Base-by-base conservation (phyloP, 1,140 invertebrate genomes). In the Propsilocerus akamusi region DNA sequence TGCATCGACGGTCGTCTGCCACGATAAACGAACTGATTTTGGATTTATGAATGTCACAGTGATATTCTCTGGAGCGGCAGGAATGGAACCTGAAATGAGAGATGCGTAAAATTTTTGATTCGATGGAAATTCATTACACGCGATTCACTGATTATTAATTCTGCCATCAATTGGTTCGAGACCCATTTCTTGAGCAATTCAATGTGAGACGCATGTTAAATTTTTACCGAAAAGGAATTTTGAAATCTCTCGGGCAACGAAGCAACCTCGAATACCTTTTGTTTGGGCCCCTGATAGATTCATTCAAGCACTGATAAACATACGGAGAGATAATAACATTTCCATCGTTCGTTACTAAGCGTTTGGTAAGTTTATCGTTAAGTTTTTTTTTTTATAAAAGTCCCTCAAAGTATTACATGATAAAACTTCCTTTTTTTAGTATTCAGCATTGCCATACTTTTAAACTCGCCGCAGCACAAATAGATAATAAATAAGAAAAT, bases 11-110 rank as follows among this genome's bases (percentile, higher is more conserved):
- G 80, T 76, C 22, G 81, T 85, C 37, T 80, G 80, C 85, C 85
- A 88, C 47, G 83, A 84, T 2, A 88, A 81, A 51, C 78, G 74
- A 37, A 87, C 83, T 10, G 83, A 81, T 48, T 80, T 84, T 7
- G 83, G 82, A 64, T 80, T 85, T 46, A 88, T 69, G 61, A 88
- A 87, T 58, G 83, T 83, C 49, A 88, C 78, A 30, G 83, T 87
- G 64, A 88, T 86, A 61, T 88, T 87, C 66, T 86, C 82, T 26
- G 85, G 85, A 57, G 78, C 77, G 60, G 74, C 74, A 57, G 77
- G 74, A 66, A 83, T 81, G 57, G 83, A 84, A 67, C 82, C 84
- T 86, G 68, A 0, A 70, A 67, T 49, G 62, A 56, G 57, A 57
- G 52, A 37, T 53, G 26, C 54, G 51, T 48, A 48, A 48, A 55